Percentiles rank a stretch among this genome's conserved stretches.
phyloP scores from a whole-genome alignment of 2,797 vertebrate species.

The Acanthornis magna region DNA sequence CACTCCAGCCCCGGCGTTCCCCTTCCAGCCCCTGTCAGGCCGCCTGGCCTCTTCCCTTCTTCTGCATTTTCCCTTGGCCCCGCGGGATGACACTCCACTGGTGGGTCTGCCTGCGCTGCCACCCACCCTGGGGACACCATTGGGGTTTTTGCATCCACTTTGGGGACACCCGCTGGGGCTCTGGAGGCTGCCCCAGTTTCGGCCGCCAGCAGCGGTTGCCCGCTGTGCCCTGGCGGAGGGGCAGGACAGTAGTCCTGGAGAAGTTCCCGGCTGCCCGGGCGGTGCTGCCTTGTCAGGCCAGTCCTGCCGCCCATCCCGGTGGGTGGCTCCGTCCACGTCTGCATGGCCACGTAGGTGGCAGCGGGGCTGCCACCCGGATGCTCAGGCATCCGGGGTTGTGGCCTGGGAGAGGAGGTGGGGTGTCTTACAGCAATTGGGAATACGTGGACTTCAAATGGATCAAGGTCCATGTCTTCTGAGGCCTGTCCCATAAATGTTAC shows the following conservation, averaged over 20 bases:
- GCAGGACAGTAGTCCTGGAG: rapidly evolving
- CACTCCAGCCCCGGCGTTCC: rapidly evolving
- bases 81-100: rapidly evolving
- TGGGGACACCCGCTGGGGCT: rapidly evolving
- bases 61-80: not conserved
- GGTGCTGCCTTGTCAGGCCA: not conserved
- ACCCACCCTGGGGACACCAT: not conserved
- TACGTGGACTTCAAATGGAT: rapidly evolving
- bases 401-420: not conserved
- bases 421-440: not conserved
- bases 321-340: not conserved
- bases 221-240: not conserved
- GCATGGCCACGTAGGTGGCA: not conserved
- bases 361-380: not conserved
- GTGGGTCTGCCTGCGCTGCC: not conserved
- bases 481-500: not conserved
- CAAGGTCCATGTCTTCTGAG: not conserved
- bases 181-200: rapidly evolving
- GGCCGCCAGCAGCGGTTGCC: rapidly evolving
- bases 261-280: rapidly evolving
- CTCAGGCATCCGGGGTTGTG: not conserved
- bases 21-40: not conserved
- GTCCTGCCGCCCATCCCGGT: not conserved
- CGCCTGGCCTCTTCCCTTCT: not conserved
- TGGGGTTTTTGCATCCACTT: rapidly evolving